phyloP scores from a whole-genome alignment of 2,888 invertebrate genomes.

The Nomada ruficornis region DNA sequence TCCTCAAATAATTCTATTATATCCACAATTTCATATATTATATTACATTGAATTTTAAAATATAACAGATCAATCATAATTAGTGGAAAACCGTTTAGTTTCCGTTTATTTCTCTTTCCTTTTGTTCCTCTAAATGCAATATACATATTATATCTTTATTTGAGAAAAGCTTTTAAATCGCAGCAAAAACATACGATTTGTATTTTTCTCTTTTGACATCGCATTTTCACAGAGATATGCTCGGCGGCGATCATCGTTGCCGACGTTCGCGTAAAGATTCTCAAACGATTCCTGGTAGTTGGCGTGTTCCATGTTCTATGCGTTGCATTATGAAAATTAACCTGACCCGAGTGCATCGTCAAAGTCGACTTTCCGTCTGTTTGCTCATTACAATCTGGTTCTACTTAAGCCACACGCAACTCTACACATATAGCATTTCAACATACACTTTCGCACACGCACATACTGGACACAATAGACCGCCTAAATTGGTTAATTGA shows the following conservation, averaged over 20 bases:
- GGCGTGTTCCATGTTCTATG: constrained; percentile 24
- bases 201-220: constrained; percentile 2
- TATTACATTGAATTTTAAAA: background rate
- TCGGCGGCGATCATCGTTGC: background rate
- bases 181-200: background rate
- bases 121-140: background rate
- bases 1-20: background rate
- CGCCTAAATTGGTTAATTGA: constrained; percentile 2
- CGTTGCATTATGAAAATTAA: constrained; percentile 39
- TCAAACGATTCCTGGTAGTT: background rate
- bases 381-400: constrained; percentile 24
- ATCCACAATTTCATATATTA: background rate
- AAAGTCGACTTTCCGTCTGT: constrained; percentile 39
- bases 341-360: constrained; percentile 4
- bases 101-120: background rate
- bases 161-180: background rate
- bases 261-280: background rate
- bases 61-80: background rate
- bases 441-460: background rate
- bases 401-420: constrained; percentile 20
- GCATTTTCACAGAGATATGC: constrained; percentile 13
- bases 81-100: background rate
- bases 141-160: background rate
- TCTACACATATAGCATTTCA: background rate
- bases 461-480: background rate